Conservation (phyloP, 2,888 invertebrate species). For the Machimus atricapillus region DNA sequence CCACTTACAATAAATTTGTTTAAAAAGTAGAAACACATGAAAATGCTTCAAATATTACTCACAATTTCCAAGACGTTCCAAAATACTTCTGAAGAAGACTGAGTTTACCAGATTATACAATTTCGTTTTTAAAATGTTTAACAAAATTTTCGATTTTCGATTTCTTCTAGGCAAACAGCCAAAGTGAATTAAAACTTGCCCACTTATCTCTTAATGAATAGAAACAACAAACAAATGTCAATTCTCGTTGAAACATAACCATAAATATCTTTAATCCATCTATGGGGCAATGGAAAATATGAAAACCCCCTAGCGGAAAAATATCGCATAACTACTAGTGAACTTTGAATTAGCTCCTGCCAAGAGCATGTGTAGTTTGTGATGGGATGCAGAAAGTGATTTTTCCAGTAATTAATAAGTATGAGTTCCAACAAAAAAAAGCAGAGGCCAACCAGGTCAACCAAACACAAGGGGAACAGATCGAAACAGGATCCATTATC, state of each 20-base stretch:
- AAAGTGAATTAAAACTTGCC: background rate
- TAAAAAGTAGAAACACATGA: background rate
- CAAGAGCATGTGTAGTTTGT: too few species aligned
- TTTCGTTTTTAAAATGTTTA: background rate
- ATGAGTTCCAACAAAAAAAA: background rate
- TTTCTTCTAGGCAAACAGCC: conserved; percentile 19
- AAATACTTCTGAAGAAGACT: background rate
- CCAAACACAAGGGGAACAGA: conserved; percentile 25
- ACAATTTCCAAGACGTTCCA: background rate
- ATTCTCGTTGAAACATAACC: too few species aligned
- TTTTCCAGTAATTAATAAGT: background rate
- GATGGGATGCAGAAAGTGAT: too few species aligned
- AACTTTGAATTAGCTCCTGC: too few species aligned
- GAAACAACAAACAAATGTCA: too few species aligned
- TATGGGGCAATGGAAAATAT: too few species aligned
- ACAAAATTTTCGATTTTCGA: background rate
- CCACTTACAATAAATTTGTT: conserved; percentile 18
- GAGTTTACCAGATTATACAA: background rate
- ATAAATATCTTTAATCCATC: too few species aligned
- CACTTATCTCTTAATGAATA: too few species aligned
- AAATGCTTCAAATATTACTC: background rate
- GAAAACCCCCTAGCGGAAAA: too few species aligned
- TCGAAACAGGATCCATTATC: conserved; percentile 55
- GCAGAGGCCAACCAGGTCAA: background rate
- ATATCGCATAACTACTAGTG: too few species aligned